Percentiles rank a stretch among this genome's conserved stretches.
Evolutionary conservation across 2,113 vertebrate genomes (phyloP).

Genomic region (Cinclus mexicanus): DNA sequence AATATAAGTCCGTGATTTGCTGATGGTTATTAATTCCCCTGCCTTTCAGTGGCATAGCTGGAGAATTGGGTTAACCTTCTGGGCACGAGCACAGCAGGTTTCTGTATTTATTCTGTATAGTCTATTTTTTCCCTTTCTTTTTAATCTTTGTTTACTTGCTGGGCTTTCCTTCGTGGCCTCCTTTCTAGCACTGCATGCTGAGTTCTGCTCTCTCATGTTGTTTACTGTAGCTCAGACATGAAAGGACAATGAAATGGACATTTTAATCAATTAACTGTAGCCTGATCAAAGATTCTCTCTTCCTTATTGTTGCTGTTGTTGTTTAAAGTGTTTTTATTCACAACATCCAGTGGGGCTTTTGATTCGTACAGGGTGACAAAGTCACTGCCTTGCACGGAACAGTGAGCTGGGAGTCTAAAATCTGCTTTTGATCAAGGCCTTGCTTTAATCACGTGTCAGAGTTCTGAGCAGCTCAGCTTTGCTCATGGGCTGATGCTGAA

Average conservation of each 20-base stretch:
- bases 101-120: constrained; percentile 29
- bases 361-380: constrained; percentile 5
- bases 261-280: constrained; percentile 54
- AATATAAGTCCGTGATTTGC: background rate
- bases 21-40: background rate
- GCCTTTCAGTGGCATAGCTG: background rate
- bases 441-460: constrained; percentile 32
- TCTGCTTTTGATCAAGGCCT: constrained; percentile 42
- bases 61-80: constrained; percentile 42
- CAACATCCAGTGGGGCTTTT: constrained; percentile 10
- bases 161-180: constrained; percentile 3
- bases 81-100: constrained; percentile 10
- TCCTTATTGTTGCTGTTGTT: background rate
- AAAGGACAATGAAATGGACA: constrained; percentile 2
- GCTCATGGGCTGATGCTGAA: background rate
- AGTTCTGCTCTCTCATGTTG: background rate
- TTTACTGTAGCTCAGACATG: constrained; percentile 35
- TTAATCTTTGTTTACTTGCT: constrained; percentile 49
- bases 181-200: background rate
- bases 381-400: background rate
- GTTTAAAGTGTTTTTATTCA: constrained; percentile 32
- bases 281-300: constrained; percentile 47
- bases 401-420: background rate
- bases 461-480: constrained; percentile 11
- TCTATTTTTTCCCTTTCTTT: constrained; percentile 8